Conservation (phyloP, 2,797 vertebrate species). For the Rhyacichthys aspro region DNA sequence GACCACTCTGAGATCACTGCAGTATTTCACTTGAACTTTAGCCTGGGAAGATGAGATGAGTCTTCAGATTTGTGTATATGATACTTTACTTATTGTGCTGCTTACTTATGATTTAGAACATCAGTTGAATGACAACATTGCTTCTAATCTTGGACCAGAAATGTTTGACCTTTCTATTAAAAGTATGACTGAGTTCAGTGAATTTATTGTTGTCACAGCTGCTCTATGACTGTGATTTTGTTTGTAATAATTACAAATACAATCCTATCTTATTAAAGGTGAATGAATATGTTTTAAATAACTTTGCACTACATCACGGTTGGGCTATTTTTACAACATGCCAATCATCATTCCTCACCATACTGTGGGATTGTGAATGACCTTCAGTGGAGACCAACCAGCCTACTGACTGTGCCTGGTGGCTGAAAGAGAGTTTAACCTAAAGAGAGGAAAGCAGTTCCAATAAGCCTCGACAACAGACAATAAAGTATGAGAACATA, state of each 20-base stretch:
- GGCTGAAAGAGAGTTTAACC: constrained; percentile 28
- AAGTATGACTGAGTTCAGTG: too few species aligned
- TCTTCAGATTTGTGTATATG: neutral
- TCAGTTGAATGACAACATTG: too few species aligned
- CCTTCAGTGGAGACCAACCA: constrained; percentile 58
- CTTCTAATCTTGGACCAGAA: too few species aligned
- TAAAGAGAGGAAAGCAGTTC: neutral
- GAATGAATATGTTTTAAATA: neutral
- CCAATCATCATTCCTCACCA: constrained; percentile 32
- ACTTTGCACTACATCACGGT: constrained; percentile 8
- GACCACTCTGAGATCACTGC: constrained; percentile 4
- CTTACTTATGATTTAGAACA: too few species aligned
- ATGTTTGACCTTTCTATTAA: too few species aligned
- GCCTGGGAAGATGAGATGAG: constrained; percentile 17
- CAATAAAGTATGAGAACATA: too few species aligned
- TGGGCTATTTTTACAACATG: constrained; percentile 74
- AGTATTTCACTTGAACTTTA: constrained; percentile 46
- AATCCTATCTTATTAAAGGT: neutral
- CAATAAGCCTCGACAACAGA: too few species aligned
- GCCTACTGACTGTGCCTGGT: constrained; percentile 45
- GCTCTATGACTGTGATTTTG: neutral
- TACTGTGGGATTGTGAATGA: constrained; percentile 55
- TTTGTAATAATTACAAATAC: too few species aligned
- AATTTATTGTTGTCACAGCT: too few species aligned
- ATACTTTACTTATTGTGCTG: too few species aligned